A percentile compares a stretch with the other conserved stretches of the same genome.
phyloP scores from a whole-genome alignment of 64 coral and sea anemone genomes.

The Platygyra sinensis region DNA sequence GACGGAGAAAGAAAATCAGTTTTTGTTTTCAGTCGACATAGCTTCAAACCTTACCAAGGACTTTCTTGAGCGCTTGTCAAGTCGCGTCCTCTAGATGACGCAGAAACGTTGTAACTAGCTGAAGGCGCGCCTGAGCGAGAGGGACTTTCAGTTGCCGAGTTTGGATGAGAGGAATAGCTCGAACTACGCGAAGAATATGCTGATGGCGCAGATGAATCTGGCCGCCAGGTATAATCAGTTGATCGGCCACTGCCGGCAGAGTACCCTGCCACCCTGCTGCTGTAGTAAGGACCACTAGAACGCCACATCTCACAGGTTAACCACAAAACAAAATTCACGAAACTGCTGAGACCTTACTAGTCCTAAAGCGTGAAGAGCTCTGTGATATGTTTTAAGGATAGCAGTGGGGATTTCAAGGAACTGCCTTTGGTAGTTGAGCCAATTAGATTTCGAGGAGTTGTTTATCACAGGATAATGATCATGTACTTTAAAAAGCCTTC shows the following conservation, averaged over 20 bases:
- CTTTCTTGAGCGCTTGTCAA: not conserved
- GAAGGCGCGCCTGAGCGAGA: not conserved
- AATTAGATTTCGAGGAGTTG: not conserved
- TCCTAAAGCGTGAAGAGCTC: not conserved
- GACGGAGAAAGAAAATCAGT: no score
- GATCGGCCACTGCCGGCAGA: not conserved
- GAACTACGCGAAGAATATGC: not conserved
- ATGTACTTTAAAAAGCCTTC: not conserved
- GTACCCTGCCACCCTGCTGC: not conserved
- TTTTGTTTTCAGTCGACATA: no score
- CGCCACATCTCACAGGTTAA: not conserved
- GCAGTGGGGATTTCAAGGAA: not conserved
- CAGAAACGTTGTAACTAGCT: not conserved
- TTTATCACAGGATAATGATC: not conserved
- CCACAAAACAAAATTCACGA: not conserved
- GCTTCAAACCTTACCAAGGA: no score
- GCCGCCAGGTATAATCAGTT: not conserved
- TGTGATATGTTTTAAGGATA: not conserved
- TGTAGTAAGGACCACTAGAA: conserved; percentile 17
- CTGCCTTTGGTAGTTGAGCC: not conserved
- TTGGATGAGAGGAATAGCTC: conserved; percentile 5
- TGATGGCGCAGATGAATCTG: not conserved
- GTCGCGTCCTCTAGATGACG: not conserved
- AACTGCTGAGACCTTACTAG: not conserved
- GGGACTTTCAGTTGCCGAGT: not conserved